A percentile compares a stretch with the other conserved stretches of the same genome.
phyloP scores from a whole-genome alignment of 2,797 vertebrate genomes.

The Lacerta viridis region DNA sequence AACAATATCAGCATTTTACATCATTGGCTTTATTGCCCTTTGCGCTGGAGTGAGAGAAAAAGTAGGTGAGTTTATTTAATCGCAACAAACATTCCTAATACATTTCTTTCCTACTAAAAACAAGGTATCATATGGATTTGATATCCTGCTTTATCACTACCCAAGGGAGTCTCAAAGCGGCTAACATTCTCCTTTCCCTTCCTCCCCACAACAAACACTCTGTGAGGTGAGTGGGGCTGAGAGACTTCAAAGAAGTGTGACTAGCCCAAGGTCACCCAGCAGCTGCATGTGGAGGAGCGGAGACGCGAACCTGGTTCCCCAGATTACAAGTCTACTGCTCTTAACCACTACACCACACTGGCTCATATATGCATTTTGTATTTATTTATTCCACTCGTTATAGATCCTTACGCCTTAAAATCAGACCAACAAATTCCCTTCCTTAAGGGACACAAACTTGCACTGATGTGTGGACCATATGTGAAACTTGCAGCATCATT shows the following conservation, averaged over 20 bases:
- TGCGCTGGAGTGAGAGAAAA: conserved; percentile 93
- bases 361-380: conserved; percentile 23
- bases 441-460: conserved; percentile 88
- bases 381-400: conserved; percentile 24
- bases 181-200: no score
- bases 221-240: no score
- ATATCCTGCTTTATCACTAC: no score
- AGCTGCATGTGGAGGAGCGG: no score
- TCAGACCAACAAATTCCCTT: conserved; percentile 89
- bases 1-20: conserved; percentile 88
- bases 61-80: conserved; percentile 86
- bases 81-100: conserved; percentile 31
- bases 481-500: conserved; percentile 92
- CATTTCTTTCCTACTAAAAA: conserved; percentile 37
- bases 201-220: no score
- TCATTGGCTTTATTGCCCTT: conserved; percentile 89
- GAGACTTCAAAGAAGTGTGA: no score
- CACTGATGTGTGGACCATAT: conserved; percentile 91
- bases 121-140: background rate
- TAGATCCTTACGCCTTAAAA: conserved; percentile 87
- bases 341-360: no score
- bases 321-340: no score
- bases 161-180: no score
- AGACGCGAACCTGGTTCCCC: no score
- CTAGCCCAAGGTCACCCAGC: no score